Percentiles rank a stretch among this genome's conserved stretches.
These are phyloP conservation scores for Toxonevra muliebris DNA, from an alignment of 2,888 invertebrate species.

Conservation along the genomic window DNA sequence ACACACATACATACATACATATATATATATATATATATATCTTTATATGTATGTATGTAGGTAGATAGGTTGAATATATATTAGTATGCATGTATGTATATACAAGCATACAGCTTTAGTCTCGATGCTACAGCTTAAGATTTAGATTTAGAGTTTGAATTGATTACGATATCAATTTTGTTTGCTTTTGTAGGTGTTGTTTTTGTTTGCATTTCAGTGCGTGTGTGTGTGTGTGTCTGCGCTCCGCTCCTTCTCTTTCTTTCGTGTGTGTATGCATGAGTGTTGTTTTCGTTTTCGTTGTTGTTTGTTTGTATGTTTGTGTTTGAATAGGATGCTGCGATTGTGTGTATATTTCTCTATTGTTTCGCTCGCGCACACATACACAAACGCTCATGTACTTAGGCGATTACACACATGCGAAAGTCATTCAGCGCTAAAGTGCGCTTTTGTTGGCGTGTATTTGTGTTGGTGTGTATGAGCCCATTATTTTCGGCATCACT, in stretches of 20 bases:
- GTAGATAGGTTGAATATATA: constrained; percentile 3
- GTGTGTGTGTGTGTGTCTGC: constrained; percentile 14
- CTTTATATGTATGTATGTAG: constrained; percentile 13
- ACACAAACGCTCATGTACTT: background rate
- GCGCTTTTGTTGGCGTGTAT: background rate
- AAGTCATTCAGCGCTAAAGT: background rate
- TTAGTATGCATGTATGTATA: constrained; percentile 31
- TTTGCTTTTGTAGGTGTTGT: constrained; percentile 44
- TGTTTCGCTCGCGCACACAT: constrained; percentile 1
- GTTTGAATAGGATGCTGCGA: constrained; percentile 12
- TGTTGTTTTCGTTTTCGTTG: constrained; percentile 10
- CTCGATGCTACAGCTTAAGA: constrained; percentile 49
- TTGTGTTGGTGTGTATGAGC: constrained; percentile 2
- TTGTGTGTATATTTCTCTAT: constrained; percentile 5
- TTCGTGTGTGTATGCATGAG: constrained; percentile 10
- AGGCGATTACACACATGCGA: background rate
- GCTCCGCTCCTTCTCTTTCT: constrained; percentile 23
- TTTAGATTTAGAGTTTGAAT: constrained; percentile 52
- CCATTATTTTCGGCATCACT: background rate
- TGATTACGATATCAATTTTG: constrained; percentile 61
- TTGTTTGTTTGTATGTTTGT: constrained; percentile 30
- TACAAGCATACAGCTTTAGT: constrained; percentile 18
- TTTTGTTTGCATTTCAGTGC: constrained; percentile 28
- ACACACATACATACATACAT: constrained; percentile 38
- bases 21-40: constrained; percentile 4